Evolutionary conservation across 2,797 vertebrate genomes (phyloP), one percentile per base, ranked within the genome.

Genomic region (Liparis tanakae): DNA sequence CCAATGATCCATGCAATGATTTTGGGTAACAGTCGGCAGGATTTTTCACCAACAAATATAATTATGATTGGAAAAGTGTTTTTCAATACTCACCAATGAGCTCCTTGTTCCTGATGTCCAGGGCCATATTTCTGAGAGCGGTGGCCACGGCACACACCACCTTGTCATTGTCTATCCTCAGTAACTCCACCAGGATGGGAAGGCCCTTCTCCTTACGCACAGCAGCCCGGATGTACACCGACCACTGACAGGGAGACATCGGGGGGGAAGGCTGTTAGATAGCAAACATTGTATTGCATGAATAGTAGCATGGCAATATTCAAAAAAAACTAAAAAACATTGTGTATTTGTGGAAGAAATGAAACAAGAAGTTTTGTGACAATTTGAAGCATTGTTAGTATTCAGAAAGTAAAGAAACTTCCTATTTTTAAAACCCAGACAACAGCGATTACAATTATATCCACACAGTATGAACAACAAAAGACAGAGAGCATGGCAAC

Each of bases 91-190:
- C 94, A 99, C 98, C 98, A 36, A 99, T 99, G 82, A 99, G 94
- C 78, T 99, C 98, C 91, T 99, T 99, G 93, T 99, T 99, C 93
- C 98, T 96, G 88, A 99, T 96, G 89, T 99, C 98, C 93, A 99
- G 93, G 82, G 98, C 98, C 98, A 99, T 99, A 89, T 99, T 99
- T 85, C 98, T 94, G 84, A 99, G 96, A 10, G 98, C 98, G 1
- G 98, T 99, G 83, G 98, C 98, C 72, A 99, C 98, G 0, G 98
- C 98, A 69, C 98, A 99, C 55, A 99, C 98, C 81, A 99, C 98
- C 43, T 97, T 96, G 90, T 99, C 98, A 6, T 98, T 99, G 93
- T 99, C 98, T 95, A 99, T 98, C 89, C 98, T 96, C 83, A 99
- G 96, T 80, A 99, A 92, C 78, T 99, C 98, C 94, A 99, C 98